Percentiles rank a stretch among this genome's conserved stretches.
These are phyloP conservation scores for Ophioderma brevispina DNA, from an alignment of 35 echinoderm and acorn worm genomes.

Conservation along the genomic window DNA sequence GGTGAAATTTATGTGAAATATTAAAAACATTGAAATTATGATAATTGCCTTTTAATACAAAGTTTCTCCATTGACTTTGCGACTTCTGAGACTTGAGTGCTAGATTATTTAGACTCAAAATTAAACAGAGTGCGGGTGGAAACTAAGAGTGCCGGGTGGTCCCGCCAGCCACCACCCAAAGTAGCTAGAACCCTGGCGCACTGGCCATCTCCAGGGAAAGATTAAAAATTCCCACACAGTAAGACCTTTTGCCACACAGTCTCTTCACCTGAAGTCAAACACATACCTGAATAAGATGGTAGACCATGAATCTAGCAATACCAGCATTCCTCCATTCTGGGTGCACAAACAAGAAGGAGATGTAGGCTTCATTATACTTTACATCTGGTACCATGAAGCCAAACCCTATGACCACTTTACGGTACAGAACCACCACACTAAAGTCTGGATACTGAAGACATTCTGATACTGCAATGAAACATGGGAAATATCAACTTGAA, in stretches of 20 bases:
- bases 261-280: background rate
- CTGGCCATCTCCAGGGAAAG: no score
- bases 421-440: constrained; percentile 93
- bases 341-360: constrained; percentile 96
- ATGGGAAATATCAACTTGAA: no score
- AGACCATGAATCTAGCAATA: constrained; percentile 97
- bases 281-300: constrained; percentile 96
- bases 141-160: background rate
- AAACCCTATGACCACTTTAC: constrained; percentile 95
- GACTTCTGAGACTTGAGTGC: background rate
- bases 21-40: no score
- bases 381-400: constrained; percentile 99
- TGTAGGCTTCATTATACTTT: constrained; percentile 98
- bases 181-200: background rate
- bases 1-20: no score
- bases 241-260: no score
- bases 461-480: constrained; percentile 78
- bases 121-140: background rate
- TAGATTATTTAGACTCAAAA: background rate
- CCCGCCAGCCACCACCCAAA: no score
- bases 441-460: constrained; percentile 97
- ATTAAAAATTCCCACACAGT: no score
- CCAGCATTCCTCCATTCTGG: constrained; percentile 96
- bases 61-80: background rate
- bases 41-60: background rate